Percentiles rank a stretch among this genome's conserved stretches.
Conservation (phyloP, 2,797 vertebrate genomes). For the Pitangus sulphuratus region DNA sequence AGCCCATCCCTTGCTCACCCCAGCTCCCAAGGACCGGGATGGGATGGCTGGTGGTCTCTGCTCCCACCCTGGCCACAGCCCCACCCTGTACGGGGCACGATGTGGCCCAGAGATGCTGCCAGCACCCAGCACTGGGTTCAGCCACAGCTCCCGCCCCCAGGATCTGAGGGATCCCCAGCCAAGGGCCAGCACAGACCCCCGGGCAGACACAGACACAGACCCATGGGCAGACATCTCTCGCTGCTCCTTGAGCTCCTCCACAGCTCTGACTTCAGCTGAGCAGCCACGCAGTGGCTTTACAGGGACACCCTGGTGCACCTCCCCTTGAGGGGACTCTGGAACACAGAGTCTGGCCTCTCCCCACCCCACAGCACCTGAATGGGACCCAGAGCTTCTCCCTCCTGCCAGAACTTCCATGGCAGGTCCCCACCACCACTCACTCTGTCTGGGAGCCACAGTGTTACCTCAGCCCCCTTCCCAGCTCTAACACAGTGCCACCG, state of each 20-base stretch:
- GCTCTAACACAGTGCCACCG: background rate
- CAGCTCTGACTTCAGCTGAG: rapidly evolving
- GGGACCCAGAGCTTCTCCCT: background rate
- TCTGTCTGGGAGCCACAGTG: background rate
- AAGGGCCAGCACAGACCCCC: background rate
- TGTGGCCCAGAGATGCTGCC: background rate
- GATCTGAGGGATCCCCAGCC: background rate
- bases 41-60: rapidly evolving
- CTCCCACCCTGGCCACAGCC: background rate
- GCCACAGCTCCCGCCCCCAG: background rate
- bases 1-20: rapidly evolving
- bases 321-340: rapidly evolving
- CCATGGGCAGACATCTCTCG: rapidly evolving
- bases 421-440: background rate
- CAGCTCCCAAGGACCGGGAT: rapidly evolving
- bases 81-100: background rate
- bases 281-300: background rate
- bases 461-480: background rate
- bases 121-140: background rate
- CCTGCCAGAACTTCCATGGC: background rate
- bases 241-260: background rate
- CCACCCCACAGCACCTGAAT: rapidly evolving
- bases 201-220: background rate
- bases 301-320: rapidly evolving
- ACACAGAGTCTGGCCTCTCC: background rate